Evolutionary conservation across 2,888 invertebrate genomes (phyloP).

Genomic region (Eupeodes luniger): DNA sequence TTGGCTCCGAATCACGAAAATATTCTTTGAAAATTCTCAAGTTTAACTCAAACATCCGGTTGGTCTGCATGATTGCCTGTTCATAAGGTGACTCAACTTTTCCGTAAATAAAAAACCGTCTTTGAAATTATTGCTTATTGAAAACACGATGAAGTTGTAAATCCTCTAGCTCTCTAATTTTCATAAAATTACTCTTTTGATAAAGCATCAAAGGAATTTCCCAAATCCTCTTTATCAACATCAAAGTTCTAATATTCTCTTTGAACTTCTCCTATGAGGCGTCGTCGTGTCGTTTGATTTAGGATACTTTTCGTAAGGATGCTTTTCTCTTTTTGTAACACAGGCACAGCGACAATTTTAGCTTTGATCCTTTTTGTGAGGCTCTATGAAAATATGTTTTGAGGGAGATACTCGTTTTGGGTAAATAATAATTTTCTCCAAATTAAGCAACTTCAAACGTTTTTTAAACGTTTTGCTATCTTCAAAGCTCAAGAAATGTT

Average conservation of each 20-base stretch:
- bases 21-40: neutral
- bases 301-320: too few species aligned
- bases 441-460: conserved; percentile 81
- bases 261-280: conserved; percentile 1
- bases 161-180: neutral
- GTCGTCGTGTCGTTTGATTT: neutral
- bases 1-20: neutral
- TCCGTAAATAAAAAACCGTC: neutral
- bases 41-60: conserved; percentile 17
- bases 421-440: conserved; percentile 55
- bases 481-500: conserved; percentile 83
- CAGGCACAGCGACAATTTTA: neutral
- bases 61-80: neutral
- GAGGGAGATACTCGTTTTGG: neutral
- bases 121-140: neutral
- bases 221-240: conserved; percentile 38
- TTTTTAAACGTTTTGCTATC: conserved; percentile 81
- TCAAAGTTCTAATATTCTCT: conserved; percentile 59
- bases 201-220: conserved; percentile 32
- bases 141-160: too few species aligned
- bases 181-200: conserved; percentile 11
- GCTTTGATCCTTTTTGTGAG: conserved; percentile 66
- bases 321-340: conserved; percentile 9
- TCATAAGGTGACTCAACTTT: conserved; percentile 23
- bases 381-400: neutral